These are phyloP conservation scores for Scopus umbretta DNA, from an alignment of 2,113 vertebrate species.

Conservation along the genomic window DNA sequence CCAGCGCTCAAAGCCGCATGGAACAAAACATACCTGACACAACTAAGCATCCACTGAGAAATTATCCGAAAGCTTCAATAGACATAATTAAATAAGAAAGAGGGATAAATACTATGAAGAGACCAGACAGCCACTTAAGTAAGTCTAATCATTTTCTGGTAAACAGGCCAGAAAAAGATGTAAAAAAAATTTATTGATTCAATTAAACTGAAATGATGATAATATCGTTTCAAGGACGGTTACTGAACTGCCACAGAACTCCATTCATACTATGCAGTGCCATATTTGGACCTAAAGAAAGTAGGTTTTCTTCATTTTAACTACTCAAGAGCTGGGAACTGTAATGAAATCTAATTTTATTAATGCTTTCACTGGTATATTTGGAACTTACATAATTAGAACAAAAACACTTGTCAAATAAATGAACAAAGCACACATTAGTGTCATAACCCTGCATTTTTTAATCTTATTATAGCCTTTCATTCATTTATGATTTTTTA, in stretches of 20 bases:
- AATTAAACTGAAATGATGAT: not conserved
- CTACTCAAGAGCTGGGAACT: not conserved
- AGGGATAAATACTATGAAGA: not conserved
- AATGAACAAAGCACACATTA: slow-evolving; percentile 32
- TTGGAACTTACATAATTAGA: slow-evolving; percentile 48
- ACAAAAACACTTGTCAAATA: slow-evolving; percentile 43
- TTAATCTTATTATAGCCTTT: slow-evolving; percentile 2
- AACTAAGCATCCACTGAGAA: not conserved
- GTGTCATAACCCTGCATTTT: slow-evolving; percentile 21
- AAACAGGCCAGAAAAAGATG: not conserved
- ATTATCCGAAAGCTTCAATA: not conserved
- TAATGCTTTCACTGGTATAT: slow-evolving; percentile 25
- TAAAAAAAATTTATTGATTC: not conserved
- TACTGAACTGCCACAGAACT: not conserved
- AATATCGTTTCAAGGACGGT: not conserved
- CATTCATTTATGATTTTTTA: not conserved
- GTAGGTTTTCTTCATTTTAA: not conserved
- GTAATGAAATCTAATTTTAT: slow-evolving; percentile 16
- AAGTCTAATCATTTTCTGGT: not conserved
- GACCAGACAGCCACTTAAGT: not conserved
- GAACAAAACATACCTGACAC: not conserved
- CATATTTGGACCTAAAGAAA: not conserved
- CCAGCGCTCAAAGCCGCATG: not conserved
- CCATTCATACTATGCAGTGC: not conserved
- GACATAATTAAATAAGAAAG: not conserved